Percentiles rank a stretch among this genome's conserved stretches.
These are phyloP conservation scores for Ctenomys sociabilis DNA, from an alignment of 2,113 vertebrate species.

Conservation along the genomic window DNA sequence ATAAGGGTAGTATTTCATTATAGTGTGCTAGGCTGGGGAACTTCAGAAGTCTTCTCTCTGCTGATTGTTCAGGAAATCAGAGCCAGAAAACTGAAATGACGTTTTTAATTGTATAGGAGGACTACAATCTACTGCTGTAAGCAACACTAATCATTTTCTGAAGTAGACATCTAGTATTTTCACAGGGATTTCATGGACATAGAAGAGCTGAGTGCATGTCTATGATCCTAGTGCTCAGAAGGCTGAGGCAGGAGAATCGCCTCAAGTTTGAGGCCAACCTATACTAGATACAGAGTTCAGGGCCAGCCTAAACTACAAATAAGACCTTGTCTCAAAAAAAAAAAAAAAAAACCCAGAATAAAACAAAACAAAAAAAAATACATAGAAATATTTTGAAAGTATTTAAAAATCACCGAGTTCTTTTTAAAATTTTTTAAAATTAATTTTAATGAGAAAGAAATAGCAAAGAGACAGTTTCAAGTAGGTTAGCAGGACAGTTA, in stretches of 20 bases:
- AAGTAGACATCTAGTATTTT: slow-evolving; percentile 33
- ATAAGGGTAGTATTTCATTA: neutral
- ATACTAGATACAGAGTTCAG: neutral
- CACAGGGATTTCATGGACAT: slow-evolving; percentile 31
- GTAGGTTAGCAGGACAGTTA: no score
- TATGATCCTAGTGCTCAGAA: neutral
- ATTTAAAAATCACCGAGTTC: neutral
- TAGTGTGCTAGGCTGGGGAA: neutral
- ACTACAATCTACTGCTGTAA: neutral
- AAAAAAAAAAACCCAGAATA: neutral
- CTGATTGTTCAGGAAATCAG: neutral
- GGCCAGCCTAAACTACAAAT: neutral
- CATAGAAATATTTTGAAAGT: slow-evolving; percentile 44
- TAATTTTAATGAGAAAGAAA: no score
- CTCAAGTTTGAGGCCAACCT: neutral
- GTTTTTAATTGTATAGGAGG: slow-evolving; percentile 15
- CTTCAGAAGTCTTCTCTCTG: neutral
- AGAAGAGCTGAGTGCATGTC: neutral
- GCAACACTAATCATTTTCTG: slow-evolving; percentile 30
- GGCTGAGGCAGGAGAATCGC: neutral
- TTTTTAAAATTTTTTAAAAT: no score
- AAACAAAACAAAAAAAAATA: neutral
- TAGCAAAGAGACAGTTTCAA: no score
- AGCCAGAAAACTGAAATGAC: neutral
- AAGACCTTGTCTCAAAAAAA: neutral